Conservation (phyloP, 2,113 vertebrate genomes). For the Scomber japonicus region DNA sequence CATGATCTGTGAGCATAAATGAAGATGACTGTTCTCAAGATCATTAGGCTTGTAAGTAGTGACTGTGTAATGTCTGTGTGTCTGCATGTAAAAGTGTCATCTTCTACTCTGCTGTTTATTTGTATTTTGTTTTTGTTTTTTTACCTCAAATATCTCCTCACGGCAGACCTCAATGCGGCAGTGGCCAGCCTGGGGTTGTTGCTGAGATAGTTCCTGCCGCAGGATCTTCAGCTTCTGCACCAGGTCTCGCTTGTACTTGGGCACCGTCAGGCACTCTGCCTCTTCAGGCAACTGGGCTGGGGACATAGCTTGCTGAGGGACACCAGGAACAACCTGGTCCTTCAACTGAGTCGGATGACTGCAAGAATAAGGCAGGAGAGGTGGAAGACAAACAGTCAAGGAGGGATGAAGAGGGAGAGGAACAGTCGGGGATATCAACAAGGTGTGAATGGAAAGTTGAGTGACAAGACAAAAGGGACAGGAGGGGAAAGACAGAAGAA, state of each 20-base stretch:
- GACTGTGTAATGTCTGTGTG: not conserved
- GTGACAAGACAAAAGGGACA: slow-evolving; percentile 17
- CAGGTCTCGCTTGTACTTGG: slow-evolving; percentile 94
- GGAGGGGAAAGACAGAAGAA: slow-evolving; percentile 2
- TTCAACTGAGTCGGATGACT: slow-evolving; percentile 92
- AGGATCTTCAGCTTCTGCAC: slow-evolving; percentile 97
- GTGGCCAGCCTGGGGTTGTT: slow-evolving; percentile 95
- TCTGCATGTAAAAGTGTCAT: not conserved
- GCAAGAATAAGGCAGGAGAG: slow-evolving; percentile 16
- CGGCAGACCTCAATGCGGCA: slow-evolving; percentile 97
- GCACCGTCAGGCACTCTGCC: slow-evolving; percentile 93
- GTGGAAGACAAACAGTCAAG: not conserved
- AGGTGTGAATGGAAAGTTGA: not conserved
- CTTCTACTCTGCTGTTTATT: not conserved
- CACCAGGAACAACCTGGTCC: slow-evolving; percentile 80
- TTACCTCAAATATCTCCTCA: slow-evolving; percentile 97
- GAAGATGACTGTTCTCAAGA: not conserved
- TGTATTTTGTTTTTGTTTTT: not conserved
- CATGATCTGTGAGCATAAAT: not conserved
- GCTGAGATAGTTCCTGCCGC: slow-evolving; percentile 93
- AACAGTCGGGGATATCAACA: not conserved
- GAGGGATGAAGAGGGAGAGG: not conserved
- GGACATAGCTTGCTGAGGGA: slow-evolving; percentile 86
- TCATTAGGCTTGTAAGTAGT: not conserved
- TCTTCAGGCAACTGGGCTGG: slow-evolving; percentile 92